Evolutionary conservation across 2,113 vertebrate species (phyloP).

Genomic region (Bufo bufo): DNA sequence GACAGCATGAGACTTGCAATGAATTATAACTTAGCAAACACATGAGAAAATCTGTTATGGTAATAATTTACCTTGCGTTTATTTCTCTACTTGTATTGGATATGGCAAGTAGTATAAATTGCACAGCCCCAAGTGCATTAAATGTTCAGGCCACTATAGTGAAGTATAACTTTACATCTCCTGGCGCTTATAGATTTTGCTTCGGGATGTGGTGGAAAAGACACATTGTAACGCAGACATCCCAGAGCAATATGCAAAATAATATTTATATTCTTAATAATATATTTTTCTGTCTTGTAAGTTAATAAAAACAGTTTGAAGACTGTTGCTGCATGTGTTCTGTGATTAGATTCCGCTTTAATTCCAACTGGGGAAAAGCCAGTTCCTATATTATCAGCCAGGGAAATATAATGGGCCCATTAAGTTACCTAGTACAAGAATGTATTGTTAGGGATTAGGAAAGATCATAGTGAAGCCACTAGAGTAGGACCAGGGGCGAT

Average conservation of each 20-base stretch:
- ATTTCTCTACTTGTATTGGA: conserved; percentile 52
- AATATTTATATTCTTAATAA: conserved; percentile 39
- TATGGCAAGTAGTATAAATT: conserved; percentile 49
- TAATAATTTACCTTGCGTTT: conserved; percentile 55
- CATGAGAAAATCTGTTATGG: conserved; percentile 57
- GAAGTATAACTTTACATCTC: conserved; percentile 50
- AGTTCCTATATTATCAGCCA: conserved; percentile 45
- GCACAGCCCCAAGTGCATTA: conserved; percentile 44
- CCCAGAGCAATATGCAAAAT: conserved; percentile 24
- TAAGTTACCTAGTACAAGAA: conserved; percentile 41
- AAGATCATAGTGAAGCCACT: conserved; percentile 2
- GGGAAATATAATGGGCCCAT: conserved; percentile 39
- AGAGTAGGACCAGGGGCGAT: conserved; percentile 10
- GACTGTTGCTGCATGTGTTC: conserved; percentile 35
- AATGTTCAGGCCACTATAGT: conserved; percentile 50
- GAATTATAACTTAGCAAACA: conserved; percentile 55
- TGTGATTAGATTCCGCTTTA: conserved; percentile 32
- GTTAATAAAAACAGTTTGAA: conserved; percentile 41
- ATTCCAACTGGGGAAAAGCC: conserved; percentile 40
- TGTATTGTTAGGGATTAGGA: conserved; percentile 29
- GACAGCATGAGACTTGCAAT: conserved; percentile 47
- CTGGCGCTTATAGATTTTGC: conserved; percentile 43
- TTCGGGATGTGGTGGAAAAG: conserved; percentile 19
- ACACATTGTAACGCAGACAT: conserved; percentile 44
- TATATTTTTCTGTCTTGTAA: conserved; percentile 41